Evolutionary conservation across 2,888 invertebrate species (phyloP).

Genomic region (Herminia tarsipennalis): DNA sequence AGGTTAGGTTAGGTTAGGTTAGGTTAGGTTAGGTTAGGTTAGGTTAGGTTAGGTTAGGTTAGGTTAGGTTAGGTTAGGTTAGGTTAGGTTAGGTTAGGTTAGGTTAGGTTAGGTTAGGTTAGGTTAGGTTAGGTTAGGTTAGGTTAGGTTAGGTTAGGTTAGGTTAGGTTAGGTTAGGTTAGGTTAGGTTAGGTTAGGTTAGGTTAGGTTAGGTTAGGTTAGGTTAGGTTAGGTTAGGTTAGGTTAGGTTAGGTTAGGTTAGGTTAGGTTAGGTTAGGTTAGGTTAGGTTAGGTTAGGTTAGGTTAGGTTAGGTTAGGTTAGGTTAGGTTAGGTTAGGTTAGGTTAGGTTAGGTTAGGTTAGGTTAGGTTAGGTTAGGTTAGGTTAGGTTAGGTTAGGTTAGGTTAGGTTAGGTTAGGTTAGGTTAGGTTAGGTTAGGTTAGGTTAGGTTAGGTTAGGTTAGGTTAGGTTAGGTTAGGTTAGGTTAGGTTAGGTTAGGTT

Average conservation of each 20-base stretch:
- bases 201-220: slow-evolving; percentile 7
- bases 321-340: slow-evolving; percentile 9
- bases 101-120: too few species aligned
- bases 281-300: slow-evolving; percentile 12
- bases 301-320: slow-evolving; percentile 11
- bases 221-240: slow-evolving; percentile 13
- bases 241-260: slow-evolving; percentile 4
- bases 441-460: slow-evolving; percentile 18
- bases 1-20: too few species aligned
- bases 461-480: slow-evolving; percentile 12
- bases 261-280: slow-evolving; percentile 10
- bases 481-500: slow-evolving; percentile 12
- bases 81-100: too few species aligned
- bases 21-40: too few species aligned
- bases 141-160: too few species aligned
- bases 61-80: too few species aligned
- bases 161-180: too few species aligned
- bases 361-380: slow-evolving; percentile 27
- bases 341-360: slow-evolving; percentile 25
- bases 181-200: too few species aligned
- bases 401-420: slow-evolving; percentile 21
- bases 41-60: too few species aligned
- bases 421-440: slow-evolving; percentile 18
- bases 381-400: slow-evolving; percentile 24
- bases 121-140: too few species aligned